Base-by-base conservation (phyloP, 2,888 invertebrate species). In the Caenorhabditis sp. region DNA sequence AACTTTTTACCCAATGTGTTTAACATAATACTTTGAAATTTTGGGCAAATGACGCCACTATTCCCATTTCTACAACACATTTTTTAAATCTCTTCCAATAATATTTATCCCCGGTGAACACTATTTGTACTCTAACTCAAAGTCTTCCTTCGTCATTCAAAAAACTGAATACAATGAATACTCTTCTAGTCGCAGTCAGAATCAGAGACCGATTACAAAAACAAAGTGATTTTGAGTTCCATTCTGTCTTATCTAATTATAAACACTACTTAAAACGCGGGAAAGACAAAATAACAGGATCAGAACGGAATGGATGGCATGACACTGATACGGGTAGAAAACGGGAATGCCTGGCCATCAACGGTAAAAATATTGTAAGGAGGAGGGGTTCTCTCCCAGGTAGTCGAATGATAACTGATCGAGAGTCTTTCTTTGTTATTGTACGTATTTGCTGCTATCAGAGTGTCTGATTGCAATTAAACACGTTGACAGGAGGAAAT, bases 401-500 rank as follows among this genome's bases (percentile, higher is more conserved):
- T 58, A 69, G 51, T 51, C 56, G 40, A 65, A 65, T 74, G 60
- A 65, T 65, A 72, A 72, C 47, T 51, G 65, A 65, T 74, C 62
- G 56, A 53, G 55, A 62, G 61, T 61, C 71, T 72, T 74, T 61
- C 71, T 72, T 74, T 74, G 74, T 74, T 74, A 65, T 74, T 74
- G 74, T 65, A 65, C 74, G 65, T 55, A 58, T 74, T 65, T 65
- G 72, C 56, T 74, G 72, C 56, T 74, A 74, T 74, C 74, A 74
- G 55, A n/a, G 40, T 35, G 28, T 53, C 56, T 47, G 71, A 72
- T 26, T 65, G 58, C 72, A 72, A 72, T 72, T 64, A 64, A 72
- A 64, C 72, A 72, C 64, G 56, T 50, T 72, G 64, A 40, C 11
- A 40, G 61, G 44, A 50, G 64, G 56, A 55, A 72, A 74, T 65